Evolutionary conservation across 2,888 invertebrate genomes (phyloP), one percentile per base, ranked within the genome.

Genomic region (Tethea ocularis): DNA sequence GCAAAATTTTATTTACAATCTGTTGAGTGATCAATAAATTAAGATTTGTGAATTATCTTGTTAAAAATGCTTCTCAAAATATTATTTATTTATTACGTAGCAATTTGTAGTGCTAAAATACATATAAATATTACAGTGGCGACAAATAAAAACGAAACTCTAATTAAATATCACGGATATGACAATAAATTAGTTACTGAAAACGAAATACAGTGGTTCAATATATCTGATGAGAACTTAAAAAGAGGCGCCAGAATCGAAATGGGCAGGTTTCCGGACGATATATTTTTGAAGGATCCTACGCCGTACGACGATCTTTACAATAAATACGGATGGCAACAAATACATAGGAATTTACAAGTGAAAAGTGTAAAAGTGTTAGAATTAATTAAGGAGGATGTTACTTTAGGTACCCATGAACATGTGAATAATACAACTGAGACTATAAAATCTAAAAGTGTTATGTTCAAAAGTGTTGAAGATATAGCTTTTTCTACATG

Each of bases 231-330:
- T 10, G 71, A 70, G 1, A 87, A 84, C 63, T 62, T 91, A 5
- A 89, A 86, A 29, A 64, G 57, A 63, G 90, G 88, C 0, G 64
- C 87, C 1, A 64, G 62, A 57, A 58, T 80, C 0, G 87, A 88
- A 69, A 61, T 91, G 0, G 90, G 88, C 0, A 84, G 68, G 64
- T 66, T 53, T 4, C 88, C 91, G 0, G 69, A 87, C 0, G 74
- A 84, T 8, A 68, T 90, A 15, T 91, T 80, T 58, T 51, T 89
- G 1, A 85, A 72, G 56, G 86, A 91, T 29, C 90, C 90, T 0
- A 91, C 91, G 0, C 61, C 69, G 0, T 86, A 87, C 41, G 78
- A 81, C 0, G 64, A 88, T 58, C 55, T 88, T 10, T 91, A 76
- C 57, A 41, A 78, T 33, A 72, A 79, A 46, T 88, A 67, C 60